Conservation (phyloP, 2,113 vertebrate genomes). For the Pituophis catenifer region DNA sequence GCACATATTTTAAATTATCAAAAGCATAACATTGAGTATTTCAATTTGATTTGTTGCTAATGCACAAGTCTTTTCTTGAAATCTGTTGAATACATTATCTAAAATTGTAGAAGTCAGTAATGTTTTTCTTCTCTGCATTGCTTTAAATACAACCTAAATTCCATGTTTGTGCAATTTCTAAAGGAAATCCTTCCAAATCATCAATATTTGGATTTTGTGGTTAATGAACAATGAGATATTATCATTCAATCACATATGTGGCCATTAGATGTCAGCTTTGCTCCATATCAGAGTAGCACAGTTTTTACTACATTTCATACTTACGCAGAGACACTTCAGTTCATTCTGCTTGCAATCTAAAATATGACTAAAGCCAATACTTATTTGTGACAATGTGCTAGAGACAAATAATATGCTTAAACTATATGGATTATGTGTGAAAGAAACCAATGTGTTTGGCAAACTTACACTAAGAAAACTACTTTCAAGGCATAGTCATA, state of each 20-base stretch:
- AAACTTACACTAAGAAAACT: background rate
- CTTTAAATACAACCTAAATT: background rate
- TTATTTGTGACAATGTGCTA: background rate
- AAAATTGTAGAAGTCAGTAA: background rate
- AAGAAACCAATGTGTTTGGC: background rate
- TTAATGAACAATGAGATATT: background rate
- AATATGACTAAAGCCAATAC: background rate
- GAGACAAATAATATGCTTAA: background rate
- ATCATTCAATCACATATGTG: background rate
- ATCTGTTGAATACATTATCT: background rate
- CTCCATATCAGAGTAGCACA: background rate
- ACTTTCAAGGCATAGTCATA: background rate
- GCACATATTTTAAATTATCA: background rate
- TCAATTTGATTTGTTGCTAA: background rate
- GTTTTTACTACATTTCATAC: rapidly evolving
- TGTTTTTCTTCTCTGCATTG: background rate
- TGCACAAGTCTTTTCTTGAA: background rate
- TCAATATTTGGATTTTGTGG: background rate
- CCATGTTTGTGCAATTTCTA: background rate
- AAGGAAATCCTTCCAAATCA: background rate
- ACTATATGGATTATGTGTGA: background rate
- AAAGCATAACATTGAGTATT: background rate
- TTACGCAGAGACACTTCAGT: background rate
- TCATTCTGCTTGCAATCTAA: background rate
- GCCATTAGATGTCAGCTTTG: constrained; percentile 61